Evolutionary conservation across 2,113 vertebrate species (phyloP), one percentile per base, ranked within the genome.

Genomic region (Mesocricetus auratus): DNA sequence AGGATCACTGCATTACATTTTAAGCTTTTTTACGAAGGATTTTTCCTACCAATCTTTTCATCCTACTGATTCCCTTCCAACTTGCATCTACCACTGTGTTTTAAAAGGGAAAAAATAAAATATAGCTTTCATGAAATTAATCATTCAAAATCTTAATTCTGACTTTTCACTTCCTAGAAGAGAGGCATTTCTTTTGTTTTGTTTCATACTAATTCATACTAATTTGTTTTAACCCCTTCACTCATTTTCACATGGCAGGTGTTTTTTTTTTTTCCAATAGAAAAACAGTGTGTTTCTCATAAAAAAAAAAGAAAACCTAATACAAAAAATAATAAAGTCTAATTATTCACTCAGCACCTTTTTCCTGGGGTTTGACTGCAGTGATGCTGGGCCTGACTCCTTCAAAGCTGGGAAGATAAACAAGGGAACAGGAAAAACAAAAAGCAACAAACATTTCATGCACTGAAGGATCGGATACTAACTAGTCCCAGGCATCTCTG

Each of bases 141-240:
- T 81, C 58, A 96, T 78, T 93, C 13, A 75, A 88, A 91, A 39
- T 66, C 22, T 2, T 83, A 68, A 94, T 91, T 94, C 58, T 82
- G 12, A 42, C 62, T 62, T 77, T 89, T 75, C 69, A 66, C 33
- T n/a, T 33, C 24, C 36, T 87, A 39, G 2, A 88, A 39, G 45
- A 42, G 4, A 24, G 1, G 19, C 22, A 33, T 15, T 45, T 58
- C 22, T 39, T 15, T 45, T 58, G 19, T 24, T 82, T 39, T 39
- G 8, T 15, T 82, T 58, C 73, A 17, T 39, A 73, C 60, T 50
- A 92, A 69, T 82, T 58, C 73, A 17, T 39, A 73, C 60, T 50
- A 92, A 69, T 13, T 47, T 74, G 36, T 10, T 69, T 90, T 91
- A 62, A 15, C 22, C 60, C 71, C 36, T 24, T 45, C 31, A 82